Evolutionary conservation across 1,140 invertebrate species (phyloP).

Genomic region (Metaphire vulgaris): DNA sequence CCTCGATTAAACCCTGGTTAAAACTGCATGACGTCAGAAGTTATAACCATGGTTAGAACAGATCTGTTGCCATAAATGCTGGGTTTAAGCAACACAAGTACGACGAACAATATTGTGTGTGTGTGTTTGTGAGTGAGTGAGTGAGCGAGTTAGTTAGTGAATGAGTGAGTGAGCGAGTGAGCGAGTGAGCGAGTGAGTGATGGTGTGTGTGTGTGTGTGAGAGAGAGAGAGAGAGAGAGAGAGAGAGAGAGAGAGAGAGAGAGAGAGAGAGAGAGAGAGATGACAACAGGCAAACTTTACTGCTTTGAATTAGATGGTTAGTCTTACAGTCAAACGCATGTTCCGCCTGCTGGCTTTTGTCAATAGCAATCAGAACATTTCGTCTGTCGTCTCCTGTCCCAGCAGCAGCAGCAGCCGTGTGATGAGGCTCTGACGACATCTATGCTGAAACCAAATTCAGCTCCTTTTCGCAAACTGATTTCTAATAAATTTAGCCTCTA

Average conservation of each 20-base stretch:
- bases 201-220: too few species aligned
- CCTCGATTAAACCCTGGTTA: too few species aligned
- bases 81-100: too few species aligned
- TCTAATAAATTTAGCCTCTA: too few species aligned
- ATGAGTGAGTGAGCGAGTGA: neutral
- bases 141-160: neutral
- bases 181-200: neutral
- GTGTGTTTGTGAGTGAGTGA: neutral
- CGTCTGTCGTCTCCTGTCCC: too few species aligned
- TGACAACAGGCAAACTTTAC: neutral
- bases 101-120: neutral
- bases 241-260: constrained; percentile 1
- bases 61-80: too few species aligned
- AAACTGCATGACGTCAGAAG: too few species aligned
- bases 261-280: neutral
- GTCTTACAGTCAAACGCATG: neutral
- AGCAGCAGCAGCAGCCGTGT: too few species aligned
- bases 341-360: neutral
- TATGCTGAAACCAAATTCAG: too few species aligned
- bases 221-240: neutral
- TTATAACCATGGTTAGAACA: too few species aligned
- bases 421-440: too few species aligned
- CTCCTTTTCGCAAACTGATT: too few species aligned
- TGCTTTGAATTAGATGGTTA: neutral
- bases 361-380: neutral